These are phyloP conservation scores for Pogoniulus pusillus DNA, from an alignment of 2,797 vertebrate species.

Conservation along the genomic window DNA sequence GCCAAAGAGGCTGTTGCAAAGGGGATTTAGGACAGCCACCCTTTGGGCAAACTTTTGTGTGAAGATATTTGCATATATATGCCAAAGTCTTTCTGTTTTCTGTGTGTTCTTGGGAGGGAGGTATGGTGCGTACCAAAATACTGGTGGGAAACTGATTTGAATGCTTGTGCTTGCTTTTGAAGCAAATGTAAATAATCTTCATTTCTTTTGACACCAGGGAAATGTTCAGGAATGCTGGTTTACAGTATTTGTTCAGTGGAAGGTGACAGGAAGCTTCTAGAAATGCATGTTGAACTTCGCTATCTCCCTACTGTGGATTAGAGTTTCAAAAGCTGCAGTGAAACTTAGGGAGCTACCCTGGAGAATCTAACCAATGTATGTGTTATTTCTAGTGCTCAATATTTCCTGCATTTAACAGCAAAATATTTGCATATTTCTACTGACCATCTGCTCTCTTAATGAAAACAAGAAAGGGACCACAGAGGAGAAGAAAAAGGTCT, in stretches of 20 bases:
- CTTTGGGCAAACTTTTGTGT: conserved; percentile 13
- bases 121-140: neutral
- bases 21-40: neutral
- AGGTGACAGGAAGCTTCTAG: neutral
- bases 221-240: neutral
- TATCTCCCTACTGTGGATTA: neutral
- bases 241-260: neutral
- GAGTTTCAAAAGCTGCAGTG: conserved; percentile 1
- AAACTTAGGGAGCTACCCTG: neutral
- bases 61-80: neutral
- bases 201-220: neutral
- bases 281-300: neutral
- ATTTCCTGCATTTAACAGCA: neutral
- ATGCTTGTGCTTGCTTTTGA: neutral
- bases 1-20: neutral
- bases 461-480: neutral
- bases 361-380: neutral
- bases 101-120: neutral
- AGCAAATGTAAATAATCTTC: neutral
- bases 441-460: neutral
- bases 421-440: neutral
- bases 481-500: neutral
- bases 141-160: neutral
- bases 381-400: neutral
- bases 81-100: neutral